Evolutionary conservation across 2,797 vertebrate genomes (phyloP), one percentile per base, ranked within the genome.

Genomic region (Chaetophractus vellerosus): DNA sequence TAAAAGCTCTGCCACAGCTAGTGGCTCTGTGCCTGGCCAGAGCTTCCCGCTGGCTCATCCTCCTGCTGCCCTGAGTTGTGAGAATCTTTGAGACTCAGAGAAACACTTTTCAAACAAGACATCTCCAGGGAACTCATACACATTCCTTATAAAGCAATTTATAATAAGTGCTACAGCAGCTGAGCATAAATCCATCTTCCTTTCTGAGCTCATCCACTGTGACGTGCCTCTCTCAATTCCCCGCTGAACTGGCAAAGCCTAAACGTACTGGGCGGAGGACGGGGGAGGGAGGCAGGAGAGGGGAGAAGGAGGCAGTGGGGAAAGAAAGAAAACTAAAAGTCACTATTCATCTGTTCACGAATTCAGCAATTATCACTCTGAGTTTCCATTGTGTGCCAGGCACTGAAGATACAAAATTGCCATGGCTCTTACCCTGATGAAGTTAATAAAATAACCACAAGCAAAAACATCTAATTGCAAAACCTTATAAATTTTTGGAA

Each of bases 111-210:
- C 92, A 96, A 97, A 96, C 82, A 97, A 97, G 95, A 4, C 6
- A 75, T 97, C 96, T 93, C 97, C 93, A 1, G 74, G 96, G 96
- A 98, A 96, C 96, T 91, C 97, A 97, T 83, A 96, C 66, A 0
- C 95, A 94, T 97, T 96, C 93, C 96, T 88, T 55, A 31, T 50
- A 79, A 97, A 95, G 93, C 76, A 85, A 76, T 96, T 97, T 95
- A 90, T 55, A 96, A 82, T 78, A 97, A 97, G 72, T 18, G 41
- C 94, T 93, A 57, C 45, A 91, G 91, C 19, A 55, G n/a, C 63
- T 87, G 96, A 82, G 33, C 64, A 84, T 82, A 96, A 97, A 96
- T 81, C 79, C 93, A 84, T 90, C 90, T 82, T 79, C 87, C 93
- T 96, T 38, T 9, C 92, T 16, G 1, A 94, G 90, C 50, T 90